Evolutionary conservation across 2,888 invertebrate species (phyloP).

Genomic region (Meteorus colon): DNA sequence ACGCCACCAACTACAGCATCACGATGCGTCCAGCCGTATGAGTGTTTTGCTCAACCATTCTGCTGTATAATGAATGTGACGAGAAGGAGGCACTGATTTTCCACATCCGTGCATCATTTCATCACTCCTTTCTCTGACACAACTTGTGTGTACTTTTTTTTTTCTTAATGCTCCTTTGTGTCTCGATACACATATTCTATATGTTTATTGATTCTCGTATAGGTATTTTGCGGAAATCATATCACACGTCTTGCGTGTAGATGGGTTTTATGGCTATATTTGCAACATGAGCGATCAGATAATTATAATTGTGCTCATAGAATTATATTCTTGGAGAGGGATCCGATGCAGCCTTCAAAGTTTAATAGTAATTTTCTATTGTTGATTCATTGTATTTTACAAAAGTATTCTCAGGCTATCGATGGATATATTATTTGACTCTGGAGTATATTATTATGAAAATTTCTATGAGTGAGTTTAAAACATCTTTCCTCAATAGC

Average conservation of each 20-base stretch:
- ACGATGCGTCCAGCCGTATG: conserved; percentile 33
- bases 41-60: conserved; percentile 31
- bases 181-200: background rate
- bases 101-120: conserved; percentile 35
- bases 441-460: background rate
- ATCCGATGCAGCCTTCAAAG: background rate
- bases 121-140: conserved; percentile 2
- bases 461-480: background rate
- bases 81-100: conserved; percentile 31
- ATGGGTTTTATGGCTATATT: background rate
- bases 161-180: background rate
- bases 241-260: no score
- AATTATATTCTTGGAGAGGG: background rate
- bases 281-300: background rate
- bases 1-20: conserved; percentile 18
- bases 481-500: no score
- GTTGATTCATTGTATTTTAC: background rate
- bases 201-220: background rate
- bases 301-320: background rate
- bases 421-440: no score
- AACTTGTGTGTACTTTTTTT: background rate
- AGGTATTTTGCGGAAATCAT: background rate
- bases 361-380: background rate
- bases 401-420: background rate
- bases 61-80: conserved; percentile 18